These are phyloP conservation scores for Celastrina argiolus DNA, from an alignment of 2,888 invertebrate genomes.

Conservation along the genomic window DNA sequence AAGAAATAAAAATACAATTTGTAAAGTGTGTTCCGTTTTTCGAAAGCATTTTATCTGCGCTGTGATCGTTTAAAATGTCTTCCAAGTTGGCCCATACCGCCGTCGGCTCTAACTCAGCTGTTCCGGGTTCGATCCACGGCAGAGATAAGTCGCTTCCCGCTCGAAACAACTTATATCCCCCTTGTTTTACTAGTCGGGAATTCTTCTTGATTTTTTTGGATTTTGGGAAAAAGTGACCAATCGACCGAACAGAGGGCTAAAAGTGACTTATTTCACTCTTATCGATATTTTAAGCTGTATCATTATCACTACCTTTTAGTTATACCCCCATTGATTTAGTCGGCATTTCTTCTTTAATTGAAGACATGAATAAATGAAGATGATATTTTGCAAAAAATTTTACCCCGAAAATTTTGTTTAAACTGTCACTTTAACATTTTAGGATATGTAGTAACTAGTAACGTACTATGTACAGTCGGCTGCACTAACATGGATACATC, in stretches of 20 bases:
- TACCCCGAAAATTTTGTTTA: too few relatives aligned
- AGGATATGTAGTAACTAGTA: too few relatives aligned
- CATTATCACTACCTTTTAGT: too few relatives aligned
- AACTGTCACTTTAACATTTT: too few relatives aligned
- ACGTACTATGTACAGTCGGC: too few relatives aligned
- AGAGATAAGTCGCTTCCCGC: conserved; percentile 26
- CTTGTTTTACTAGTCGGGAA: conserved; percentile 7
- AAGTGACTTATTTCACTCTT: not conserved
- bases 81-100: conserved; percentile 25
- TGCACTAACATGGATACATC: too few relatives aligned
- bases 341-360: too few relatives aligned
- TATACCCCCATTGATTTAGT: too few relatives aligned
- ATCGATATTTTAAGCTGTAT: too few relatives aligned
- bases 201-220: not conserved
- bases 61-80: conserved; percentile 28
- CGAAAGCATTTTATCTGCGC: conserved; percentile 17
- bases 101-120: conserved; percentile 26
- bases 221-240: not conserved
- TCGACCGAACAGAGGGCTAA: not conserved
- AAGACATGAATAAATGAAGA: too few relatives aligned
- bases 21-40: conserved; percentile 16
- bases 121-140: conserved; percentile 34
- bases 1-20: conserved; percentile 6
- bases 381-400: too few relatives aligned
- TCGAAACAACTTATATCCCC: conserved; percentile 25